phyloP scores from a whole-genome alignment of 2,113 vertebrate genomes.

The Prinia subflava region DNA sequence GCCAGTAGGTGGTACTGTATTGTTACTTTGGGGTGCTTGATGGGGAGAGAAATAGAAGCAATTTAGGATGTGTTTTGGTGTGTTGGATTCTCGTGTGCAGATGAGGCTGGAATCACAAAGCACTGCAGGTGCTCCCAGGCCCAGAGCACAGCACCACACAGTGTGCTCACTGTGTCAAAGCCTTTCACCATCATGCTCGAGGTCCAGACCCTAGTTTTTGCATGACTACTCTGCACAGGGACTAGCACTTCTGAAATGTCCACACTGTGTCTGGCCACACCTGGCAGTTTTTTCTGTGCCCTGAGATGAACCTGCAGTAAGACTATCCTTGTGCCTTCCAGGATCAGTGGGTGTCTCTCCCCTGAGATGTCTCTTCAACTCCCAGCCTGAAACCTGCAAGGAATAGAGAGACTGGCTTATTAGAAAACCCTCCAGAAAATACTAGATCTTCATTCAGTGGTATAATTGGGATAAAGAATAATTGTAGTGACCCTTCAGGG shows the following conservation, averaged over 20 bases:
- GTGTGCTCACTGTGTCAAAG: background rate
- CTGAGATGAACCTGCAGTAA: background rate
- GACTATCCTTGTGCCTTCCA: background rate
- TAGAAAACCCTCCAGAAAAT: background rate
- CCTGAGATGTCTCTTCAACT: background rate
- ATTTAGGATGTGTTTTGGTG: background rate
- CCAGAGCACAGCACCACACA: background rate
- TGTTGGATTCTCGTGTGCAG: background rate
- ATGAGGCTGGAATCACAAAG: background rate
- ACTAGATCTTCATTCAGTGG: background rate
- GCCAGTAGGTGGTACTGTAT: constrained; percentile 40
- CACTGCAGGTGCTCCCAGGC: background rate
- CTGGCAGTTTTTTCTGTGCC: background rate
- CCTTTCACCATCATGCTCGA: background rate
- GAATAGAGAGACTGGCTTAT: background rate
- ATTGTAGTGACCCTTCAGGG: background rate
- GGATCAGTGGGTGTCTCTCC: background rate
- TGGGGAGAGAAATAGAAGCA: background rate
- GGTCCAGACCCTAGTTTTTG: background rate
- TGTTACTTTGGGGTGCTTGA: background rate
- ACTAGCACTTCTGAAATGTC: background rate
- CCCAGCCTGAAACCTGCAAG: background rate
- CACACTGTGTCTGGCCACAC: accelerated
- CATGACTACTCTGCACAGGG: background rate
- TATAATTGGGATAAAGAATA: background rate